These are phyloP conservation scores for Adelges cooleyi DNA, from an alignment of 1,140 invertebrate species.

Conservation along the genomic window DNA sequence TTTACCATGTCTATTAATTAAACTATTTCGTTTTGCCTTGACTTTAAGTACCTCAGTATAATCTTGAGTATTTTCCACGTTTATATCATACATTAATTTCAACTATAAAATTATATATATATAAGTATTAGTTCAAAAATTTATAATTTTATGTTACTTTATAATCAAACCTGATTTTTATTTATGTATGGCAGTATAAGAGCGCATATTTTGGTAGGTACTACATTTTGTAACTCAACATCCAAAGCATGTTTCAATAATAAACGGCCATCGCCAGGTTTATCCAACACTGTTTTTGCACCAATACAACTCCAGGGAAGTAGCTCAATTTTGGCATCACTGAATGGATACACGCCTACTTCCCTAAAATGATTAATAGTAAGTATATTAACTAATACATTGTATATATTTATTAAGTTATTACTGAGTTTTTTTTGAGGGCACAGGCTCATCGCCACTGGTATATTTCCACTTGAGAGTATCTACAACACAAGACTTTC, in stretches of 20 bases:
- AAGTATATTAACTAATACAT: too few relatives aligned
- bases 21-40: slow-evolving; percentile 13
- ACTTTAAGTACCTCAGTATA: slow-evolving; percentile 13
- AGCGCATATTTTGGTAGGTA: slow-evolving; percentile 15
- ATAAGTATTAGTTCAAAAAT: background rate
- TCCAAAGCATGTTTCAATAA: slow-evolving; percentile 3
- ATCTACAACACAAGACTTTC: slow-evolving; percentile 24
- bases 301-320: slow-evolving; percentile 20
- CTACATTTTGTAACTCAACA: slow-evolving; percentile 20
- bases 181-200: slow-evolving; percentile 16
- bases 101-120: background rate
- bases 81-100: slow-evolving; percentile 11
- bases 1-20: slow-evolving; percentile 17
- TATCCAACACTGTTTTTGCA: slow-evolving; percentile 14
- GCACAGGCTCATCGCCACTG: slow-evolving; percentile 8
- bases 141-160: background rate
- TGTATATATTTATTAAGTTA: background rate
- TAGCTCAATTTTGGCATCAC: slow-evolving; percentile 14
- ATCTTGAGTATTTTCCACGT: slow-evolving; percentile 14
- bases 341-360: background rate
- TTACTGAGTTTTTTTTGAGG: slow-evolving; percentile 19
- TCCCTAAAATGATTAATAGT: background rate
- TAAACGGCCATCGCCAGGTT: slow-evolving; percentile 14
- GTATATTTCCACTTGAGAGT: slow-evolving; percentile 24
- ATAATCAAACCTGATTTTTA: slow-evolving; percentile 7